Base-by-base conservation (phyloP, 2,888 invertebrate species). In the Carterocephalus palaemon region DNA sequence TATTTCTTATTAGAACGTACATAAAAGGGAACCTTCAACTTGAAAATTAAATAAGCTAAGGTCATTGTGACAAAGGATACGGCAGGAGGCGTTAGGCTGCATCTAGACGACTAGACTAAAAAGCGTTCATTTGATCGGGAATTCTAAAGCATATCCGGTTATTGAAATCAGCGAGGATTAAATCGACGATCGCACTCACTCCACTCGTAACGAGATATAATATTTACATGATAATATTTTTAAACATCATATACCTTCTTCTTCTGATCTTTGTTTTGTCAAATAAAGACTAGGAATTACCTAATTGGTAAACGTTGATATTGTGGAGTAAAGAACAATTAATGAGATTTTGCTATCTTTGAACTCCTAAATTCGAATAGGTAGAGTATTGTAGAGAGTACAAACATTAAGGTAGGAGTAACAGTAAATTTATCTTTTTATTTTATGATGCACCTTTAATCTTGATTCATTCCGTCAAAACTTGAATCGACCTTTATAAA, bases 1-100 rank as follows among this genome's bases (percentile, higher is more conserved):
- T 70, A 67, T 70, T 70, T 61, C 65, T 67, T 67, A 65, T 67
- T 67, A 69, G 58, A 62, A 59, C 48, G 33, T 41, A 54, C 47
- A 79, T 66, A 78, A 82, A 72, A 47, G 72, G 57, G 64, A 74
- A 81, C 84, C 83, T 84, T 85, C 79, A 84, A 84, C 83, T 83
- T 83, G 81, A 79, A 73, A 71, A 59, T 63, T 53, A 66, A 75
- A 74, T 75, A 77, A 73, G 72, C 69, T 81, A 83, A 85, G 85
- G 84, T 84, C 82, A 74, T 46, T 49, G 42, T 12, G 46, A 77
- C 66, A 79, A 78, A 74, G 59, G 47, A 50, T 28, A 36, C 40
- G 47, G 54, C 58, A 64, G 62, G 66, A 57, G 59, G 56, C 52
- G 58, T 67, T 65, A 67, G 68, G 64, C 64, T 74, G 74, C 78